phyloP scores from a whole-genome alignment of 2,113 vertebrate species.

The Corynorhinus townsendii region DNA sequence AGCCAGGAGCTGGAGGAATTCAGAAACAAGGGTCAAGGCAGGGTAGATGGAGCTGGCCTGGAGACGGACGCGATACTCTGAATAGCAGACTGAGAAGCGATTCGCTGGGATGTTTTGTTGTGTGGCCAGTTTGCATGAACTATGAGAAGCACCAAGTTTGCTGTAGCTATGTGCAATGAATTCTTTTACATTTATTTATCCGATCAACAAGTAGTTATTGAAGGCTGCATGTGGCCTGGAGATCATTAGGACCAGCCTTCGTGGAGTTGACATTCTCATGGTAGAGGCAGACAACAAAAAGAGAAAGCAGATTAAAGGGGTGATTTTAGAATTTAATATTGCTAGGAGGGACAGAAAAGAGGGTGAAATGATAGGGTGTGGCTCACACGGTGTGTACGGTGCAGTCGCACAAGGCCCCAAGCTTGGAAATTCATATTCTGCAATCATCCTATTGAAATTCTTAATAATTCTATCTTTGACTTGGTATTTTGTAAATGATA shows the following conservation, averaged over 20 bases:
- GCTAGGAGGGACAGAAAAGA: not conserved
- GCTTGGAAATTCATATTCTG: not conserved
- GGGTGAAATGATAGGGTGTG: too few relatives aligned
- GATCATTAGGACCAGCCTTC: not conserved
- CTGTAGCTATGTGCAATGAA: not conserved
- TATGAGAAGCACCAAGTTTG: not conserved
- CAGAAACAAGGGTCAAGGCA: not conserved
- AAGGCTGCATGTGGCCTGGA: not conserved
- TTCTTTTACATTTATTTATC: not conserved
- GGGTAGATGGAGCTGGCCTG: not conserved
- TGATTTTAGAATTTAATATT: not conserved
- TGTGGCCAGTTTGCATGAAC: not conserved
- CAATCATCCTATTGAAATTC: not conserved
- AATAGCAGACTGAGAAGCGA: not conserved
- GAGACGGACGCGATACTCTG: not conserved
- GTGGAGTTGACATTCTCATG: not conserved
- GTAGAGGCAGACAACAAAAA: not conserved
- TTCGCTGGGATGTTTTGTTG: not conserved
- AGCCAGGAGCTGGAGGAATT: not conserved
- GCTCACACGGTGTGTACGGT: not conserved
- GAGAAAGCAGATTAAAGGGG: not conserved
- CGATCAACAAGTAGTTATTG: slow-evolving; percentile 7
- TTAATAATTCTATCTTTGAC: not conserved
- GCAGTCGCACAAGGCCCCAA: not conserved
- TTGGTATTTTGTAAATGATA: not conserved